Base-by-base conservation (phyloP, 2,113 vertebrate species). In the Asarcornis scutulata region DNA sequence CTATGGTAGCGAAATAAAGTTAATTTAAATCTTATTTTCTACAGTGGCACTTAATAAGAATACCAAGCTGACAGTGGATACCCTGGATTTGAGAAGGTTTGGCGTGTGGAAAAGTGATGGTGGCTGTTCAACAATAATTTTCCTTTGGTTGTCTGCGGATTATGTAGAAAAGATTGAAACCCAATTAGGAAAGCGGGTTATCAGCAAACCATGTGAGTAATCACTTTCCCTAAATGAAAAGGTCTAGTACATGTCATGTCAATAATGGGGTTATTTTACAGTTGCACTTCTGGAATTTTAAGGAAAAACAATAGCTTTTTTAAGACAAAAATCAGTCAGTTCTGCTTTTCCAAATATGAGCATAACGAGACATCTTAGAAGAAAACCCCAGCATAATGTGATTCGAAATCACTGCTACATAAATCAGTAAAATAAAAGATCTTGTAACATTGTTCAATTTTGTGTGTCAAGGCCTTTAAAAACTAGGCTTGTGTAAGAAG, bases 91-190 rank as follows among this genome's bases (percentile, higher is more conserved):
- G 86, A 98, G 97, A 86, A 97, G 97, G 50, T 95, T 98, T 95
- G 98, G 98, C 13, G 63, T 98, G 69, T 98, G 98, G 98, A 97
- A 74, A 86, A 96, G 63, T 69, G 88, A 85, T 38, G 85, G 63
- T 71, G 91, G 62, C 79, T 86, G 82, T 66, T 96, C 84, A 74
- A 91, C 44, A 17, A 94, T 98, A 17, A 96, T 99, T 95, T 98
- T 99, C 83, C 96, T 99, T 26, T 99, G 97, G 97, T 94, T 99
- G 46, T 98, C 98, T 44, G 94, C 98, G 82, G 89, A 97, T 89
- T 98, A 98, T 69, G 95, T 98, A 53, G 97, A 97, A 44, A 96
- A 97, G 13, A 79, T 98, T 83, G 96, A 98, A 86, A 96, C 46
- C 9, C 97, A 98, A 4, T 52, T 98, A 55, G 97, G 96, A 84